A percentile compares a stretch with the other conserved stretches of the same genome.
phyloP scores from a whole-genome alignment of 2,888 invertebrate genomes.

The Pinctada fucata region DNA sequence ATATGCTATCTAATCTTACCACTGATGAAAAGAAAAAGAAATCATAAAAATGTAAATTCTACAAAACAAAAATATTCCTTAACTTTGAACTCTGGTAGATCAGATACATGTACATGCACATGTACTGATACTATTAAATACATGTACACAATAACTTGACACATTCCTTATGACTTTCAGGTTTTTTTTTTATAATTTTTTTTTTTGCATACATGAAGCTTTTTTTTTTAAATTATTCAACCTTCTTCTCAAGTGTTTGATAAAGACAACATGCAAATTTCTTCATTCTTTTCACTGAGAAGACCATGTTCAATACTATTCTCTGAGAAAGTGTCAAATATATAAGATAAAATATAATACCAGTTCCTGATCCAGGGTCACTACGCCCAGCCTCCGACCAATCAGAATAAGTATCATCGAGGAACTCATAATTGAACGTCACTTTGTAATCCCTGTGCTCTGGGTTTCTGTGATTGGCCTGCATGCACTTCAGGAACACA shows the following conservation, averaged over 20 bases:
- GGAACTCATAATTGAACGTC: constrained; percentile 78
- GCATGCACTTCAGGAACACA: constrained; percentile 74
- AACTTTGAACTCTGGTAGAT: not conserved
- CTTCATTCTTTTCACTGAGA: no score
- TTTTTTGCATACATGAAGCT: no score
- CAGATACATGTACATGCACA: not conserved
- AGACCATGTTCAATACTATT: no score
- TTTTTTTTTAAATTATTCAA: no score
- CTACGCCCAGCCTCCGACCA: constrained; percentile 67
- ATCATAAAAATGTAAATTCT: no score
- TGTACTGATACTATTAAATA: no score
- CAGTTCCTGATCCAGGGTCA: constrained; percentile 62
- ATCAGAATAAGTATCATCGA: constrained; percentile 78
- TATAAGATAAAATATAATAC: constrained; percentile 29
- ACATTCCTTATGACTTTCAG: no score
- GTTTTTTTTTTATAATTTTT: no score
- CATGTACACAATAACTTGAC: no score
- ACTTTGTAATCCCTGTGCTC: constrained; percentile 72
- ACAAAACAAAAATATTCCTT: not conserved
- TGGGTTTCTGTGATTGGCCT: constrained; percentile 65
- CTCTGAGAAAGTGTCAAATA: no score
- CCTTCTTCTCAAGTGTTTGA: no score
- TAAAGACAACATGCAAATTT: no score
- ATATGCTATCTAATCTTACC: not conserved
- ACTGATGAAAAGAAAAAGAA: not conserved